These are phyloP conservation scores for Cheumatopsyche charites DNA, from an alignment of 1,140 invertebrate genomes.

Conservation along the genomic window DNA sequence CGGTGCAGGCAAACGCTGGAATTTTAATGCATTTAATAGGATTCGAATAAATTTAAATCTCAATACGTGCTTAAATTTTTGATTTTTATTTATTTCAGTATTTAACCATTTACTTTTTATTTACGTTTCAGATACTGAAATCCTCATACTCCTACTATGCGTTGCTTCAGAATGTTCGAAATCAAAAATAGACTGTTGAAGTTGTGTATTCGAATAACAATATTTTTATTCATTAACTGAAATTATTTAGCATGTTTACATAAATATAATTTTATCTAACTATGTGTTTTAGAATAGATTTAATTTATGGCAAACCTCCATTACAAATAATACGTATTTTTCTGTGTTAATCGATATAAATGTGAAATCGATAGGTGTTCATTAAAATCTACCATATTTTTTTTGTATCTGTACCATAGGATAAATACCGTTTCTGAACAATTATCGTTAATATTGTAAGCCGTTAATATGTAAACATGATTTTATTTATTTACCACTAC, in stretches of 20 bases:
- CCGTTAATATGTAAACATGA: too few species aligned
- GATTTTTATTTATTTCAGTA: neutral
- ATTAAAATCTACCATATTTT: neutral
- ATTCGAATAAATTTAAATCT: neutral
- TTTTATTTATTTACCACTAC: too few species aligned
- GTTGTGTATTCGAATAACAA: too few species aligned
- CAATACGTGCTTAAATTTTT: neutral
- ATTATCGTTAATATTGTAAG: too few species aligned
- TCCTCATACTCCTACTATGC: constrained; percentile 50
- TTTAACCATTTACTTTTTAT: constrained; percentile 16
- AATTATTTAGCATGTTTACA: too few species aligned
- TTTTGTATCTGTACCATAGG: too few species aligned
- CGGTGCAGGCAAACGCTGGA: too few species aligned
- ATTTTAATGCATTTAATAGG: neutral
- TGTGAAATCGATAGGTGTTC: neutral
- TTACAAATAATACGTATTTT: neutral
- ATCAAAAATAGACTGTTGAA: neutral
- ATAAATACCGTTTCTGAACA: too few species aligned
- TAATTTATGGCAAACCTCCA: neutral
- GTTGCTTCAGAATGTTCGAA: constrained; percentile 45
- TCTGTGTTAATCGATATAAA: neutral
- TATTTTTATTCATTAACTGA: too few species aligned
- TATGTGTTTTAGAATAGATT: neutral
- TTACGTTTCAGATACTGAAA: constrained; percentile 50
- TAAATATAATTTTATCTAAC: too few species aligned